Conservation (phyloP, 2,113 vertebrate species). For the Corydoras maculifer region DNA sequence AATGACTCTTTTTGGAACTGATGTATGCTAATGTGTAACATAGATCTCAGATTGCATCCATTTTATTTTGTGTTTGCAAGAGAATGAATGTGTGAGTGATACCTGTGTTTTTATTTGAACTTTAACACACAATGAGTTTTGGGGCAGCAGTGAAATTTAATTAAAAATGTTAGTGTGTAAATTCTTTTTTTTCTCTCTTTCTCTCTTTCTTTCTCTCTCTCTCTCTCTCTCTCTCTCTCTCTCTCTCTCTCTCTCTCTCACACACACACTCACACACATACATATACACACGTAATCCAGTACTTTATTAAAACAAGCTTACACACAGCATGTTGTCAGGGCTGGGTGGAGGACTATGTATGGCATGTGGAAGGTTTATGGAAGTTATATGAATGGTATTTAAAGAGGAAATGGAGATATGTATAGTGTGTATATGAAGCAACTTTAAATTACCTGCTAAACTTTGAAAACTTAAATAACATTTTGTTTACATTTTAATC, state of each 20-base stretch:
- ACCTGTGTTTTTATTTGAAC: constrained; percentile 4
- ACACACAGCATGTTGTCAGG: too few species aligned
- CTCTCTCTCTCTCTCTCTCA: not conserved
- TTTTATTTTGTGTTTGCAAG: not conserved
- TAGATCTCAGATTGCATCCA: not conserved
- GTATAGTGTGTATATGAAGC: too few species aligned
- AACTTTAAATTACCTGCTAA: too few species aligned
- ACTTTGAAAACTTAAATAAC: too few species aligned
- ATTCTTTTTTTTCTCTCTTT: constrained; percentile 26
- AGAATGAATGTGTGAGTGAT: constrained; percentile 8
- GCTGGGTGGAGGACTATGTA: too few species aligned
- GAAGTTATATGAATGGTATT: too few species aligned
- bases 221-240: not conserved
- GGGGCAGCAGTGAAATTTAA: constrained; percentile 44
- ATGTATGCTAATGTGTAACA: too few species aligned
- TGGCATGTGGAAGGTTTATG: too few species aligned
- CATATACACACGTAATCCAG: not conserved
- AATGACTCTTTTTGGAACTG: too few species aligned
- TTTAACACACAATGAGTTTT: constrained; percentile 10
- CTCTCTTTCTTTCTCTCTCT: not conserved
- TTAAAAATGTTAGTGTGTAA: constrained; percentile 57
- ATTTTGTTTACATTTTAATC: too few species aligned
- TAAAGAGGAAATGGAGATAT: too few species aligned
- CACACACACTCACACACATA: constrained; percentile 1
- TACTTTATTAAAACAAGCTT: too few species aligned